Percentiles rank a stretch among this genome's conserved stretches.
Evolutionary conservation across 2,113 vertebrate genomes (phyloP).

Genomic region (Corynorhinus townsendii): DNA sequence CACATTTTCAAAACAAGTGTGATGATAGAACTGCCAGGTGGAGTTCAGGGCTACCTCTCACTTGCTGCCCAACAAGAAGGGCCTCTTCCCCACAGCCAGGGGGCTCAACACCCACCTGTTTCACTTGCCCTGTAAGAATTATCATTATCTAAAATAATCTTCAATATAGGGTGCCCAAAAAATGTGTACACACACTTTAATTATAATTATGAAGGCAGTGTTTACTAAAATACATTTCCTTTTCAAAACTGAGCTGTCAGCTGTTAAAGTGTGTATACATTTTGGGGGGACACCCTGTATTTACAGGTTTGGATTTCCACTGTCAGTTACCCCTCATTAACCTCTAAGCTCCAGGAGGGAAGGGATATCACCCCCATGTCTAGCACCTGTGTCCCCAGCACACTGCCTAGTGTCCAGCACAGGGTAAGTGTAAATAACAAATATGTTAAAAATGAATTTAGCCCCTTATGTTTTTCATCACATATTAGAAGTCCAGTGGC

Average conservation of each 20-base stretch:
- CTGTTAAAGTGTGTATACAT: too few relatives aligned
- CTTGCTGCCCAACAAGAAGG: not conserved
- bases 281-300: too few relatives aligned
- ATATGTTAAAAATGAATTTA: not conserved
- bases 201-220: too few relatives aligned
- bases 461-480: not conserved
- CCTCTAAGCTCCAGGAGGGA: not conserved
- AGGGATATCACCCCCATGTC: not conserved
- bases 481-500: not conserved
- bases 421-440: not conserved
- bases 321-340: not conserved
- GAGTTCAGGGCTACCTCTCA: not conserved
- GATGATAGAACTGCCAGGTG: not conserved
- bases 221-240: too few relatives aligned
- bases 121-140: not conserved
- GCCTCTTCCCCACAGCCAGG: rapidly evolving
- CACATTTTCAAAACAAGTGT: not conserved
- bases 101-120: not conserved
- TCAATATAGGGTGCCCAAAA: too few relatives aligned
- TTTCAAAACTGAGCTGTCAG: too few relatives aligned
- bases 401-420: not conserved
- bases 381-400: not conserved
- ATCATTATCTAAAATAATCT: not conserved
- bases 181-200: too few relatives aligned
- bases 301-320: not conserved